Conservation (phyloP, 2,113 vertebrate species). For the Rafetus swinhoei region DNA sequence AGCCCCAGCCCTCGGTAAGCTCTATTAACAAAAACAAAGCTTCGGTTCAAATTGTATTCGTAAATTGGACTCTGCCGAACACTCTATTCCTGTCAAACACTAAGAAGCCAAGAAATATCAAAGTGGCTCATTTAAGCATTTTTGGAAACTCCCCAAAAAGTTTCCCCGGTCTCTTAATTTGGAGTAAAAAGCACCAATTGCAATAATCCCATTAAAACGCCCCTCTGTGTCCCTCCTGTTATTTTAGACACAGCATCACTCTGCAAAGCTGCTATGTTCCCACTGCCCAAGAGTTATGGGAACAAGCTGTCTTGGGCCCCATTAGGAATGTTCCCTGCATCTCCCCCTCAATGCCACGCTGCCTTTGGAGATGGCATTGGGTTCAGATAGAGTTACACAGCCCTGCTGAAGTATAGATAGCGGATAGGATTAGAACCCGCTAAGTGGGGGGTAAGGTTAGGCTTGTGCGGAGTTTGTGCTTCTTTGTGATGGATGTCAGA, state of each 20-base stretch:
- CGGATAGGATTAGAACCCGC: not conserved
- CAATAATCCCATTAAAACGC: constrained; percentile 32
- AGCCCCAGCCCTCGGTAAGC: constrained; percentile 56
- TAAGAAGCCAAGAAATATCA: constrained; percentile 5
- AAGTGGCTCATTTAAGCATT: not conserved
- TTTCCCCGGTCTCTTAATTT: constrained; percentile 29
- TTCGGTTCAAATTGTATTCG: not conserved
- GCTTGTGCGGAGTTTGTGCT: not conserved
- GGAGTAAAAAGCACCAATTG: not conserved
- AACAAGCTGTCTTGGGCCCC: constrained; percentile 76
- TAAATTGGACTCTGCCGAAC: not conserved
- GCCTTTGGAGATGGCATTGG: constrained; percentile 48
- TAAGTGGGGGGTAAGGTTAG: not conserved
- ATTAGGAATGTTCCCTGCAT: constrained; percentile 68
- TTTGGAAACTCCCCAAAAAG: constrained; percentile 42
- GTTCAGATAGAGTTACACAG: not conserved
- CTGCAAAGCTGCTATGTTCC: constrained; percentile 66
- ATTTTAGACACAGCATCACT: constrained; percentile 68
- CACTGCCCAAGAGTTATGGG: constrained; percentile 72
- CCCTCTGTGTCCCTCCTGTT: constrained; percentile 48
- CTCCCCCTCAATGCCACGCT: constrained; percentile 59
- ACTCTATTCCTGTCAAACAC: not conserved
- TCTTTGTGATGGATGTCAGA: not conserved
- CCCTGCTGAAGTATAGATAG: not conserved
- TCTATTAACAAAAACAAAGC: constrained; percentile 48